Evolutionary conservation across 2,797 vertebrate species (phyloP), one percentile per base, ranked within the genome.

Genomic region (Rallus crepitans): DNA sequence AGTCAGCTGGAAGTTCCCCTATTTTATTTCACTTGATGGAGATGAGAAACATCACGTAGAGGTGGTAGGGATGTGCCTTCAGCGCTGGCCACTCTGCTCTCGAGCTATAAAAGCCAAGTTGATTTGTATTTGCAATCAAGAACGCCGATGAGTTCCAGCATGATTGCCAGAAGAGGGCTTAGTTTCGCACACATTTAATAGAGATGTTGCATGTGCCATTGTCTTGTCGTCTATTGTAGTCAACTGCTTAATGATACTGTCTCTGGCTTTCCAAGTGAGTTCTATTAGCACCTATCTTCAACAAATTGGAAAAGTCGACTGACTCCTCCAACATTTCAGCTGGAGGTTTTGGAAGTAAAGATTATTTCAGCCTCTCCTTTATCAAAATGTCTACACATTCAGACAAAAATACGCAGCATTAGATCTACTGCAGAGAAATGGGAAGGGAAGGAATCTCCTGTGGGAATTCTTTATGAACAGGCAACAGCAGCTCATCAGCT

Each of bases 381-480:
- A 75, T 90, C 53, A 82, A 83, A 93, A 85, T 8, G 2, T 55
- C 68, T 89, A n/a, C 18, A 28, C 13, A 11, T 69, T 61, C 59
- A 82, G 59, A n/a, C n/a, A 92, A 33, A 94, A 94, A 55, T 78
- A 80, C 7, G 35, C 69, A 87, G 30, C 8, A 11, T 27, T 59
- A 55, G 31, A 66, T 73, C 50, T 79, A 56, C 35, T 69, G 8
- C 47, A 37, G 57, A 42, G 71, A 82, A 66, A 73, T 11, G 28
- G 63, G 28, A 90, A 61, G 27, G 30, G 53, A 93, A 85, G 68
- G 61, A 48, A 52, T 60, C 30, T 94, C 88, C 70, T 23, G 7
- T 31, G 86, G 88, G 88, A 95, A 82, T 91, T 80, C 68, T 90
- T 84, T 15, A 5, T 27, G 81, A 92, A 17, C 47, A 92, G 78